Percentiles rank a stretch among this genome's conserved stretches.
These are phyloP conservation scores for Pao palembangensis DNA, from an alignment of 2,113 vertebrate genomes.

Conservation along the genomic window DNA sequence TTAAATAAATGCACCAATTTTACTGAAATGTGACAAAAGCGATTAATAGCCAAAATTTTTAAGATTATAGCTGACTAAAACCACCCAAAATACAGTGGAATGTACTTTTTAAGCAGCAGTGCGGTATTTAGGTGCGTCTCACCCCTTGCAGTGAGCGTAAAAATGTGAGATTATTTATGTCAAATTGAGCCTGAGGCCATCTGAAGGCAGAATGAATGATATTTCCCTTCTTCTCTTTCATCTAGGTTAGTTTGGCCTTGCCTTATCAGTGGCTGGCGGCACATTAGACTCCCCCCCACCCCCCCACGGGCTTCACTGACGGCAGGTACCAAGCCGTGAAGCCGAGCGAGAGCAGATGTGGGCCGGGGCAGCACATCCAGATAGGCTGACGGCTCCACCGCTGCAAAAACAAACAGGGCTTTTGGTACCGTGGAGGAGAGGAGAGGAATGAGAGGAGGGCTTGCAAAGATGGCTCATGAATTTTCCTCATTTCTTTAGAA, in stretches of 20 bases:
- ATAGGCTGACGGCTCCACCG: constrained; percentile 46
- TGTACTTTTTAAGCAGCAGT: no score
- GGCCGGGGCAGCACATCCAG: constrained; percentile 52
- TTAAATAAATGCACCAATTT: no score
- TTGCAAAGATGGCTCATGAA: background rate
- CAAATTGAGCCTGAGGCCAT: constrained; percentile 1
- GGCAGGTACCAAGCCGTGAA: constrained; percentile 57
- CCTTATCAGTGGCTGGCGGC: constrained; percentile 55
- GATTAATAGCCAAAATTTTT: no score
- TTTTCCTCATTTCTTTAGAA: background rate
- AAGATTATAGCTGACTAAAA: no score
- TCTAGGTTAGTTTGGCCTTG: constrained; percentile 48
- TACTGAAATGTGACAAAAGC: no score
- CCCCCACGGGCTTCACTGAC: constrained; percentile 6
- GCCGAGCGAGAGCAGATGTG: constrained; percentile 56
- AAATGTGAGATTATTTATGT: background rate
- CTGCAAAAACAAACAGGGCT: constrained; percentile 54
- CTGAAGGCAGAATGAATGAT: background rate
- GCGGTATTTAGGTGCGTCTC: no score
- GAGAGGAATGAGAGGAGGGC: constrained; percentile 5
- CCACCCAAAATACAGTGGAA: no score
- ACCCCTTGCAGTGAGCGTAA: background rate
- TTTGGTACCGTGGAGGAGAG: constrained; percentile 18
- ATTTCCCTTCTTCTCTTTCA: constrained; percentile 30
- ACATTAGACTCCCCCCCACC: constrained; percentile 48